Percentiles rank a stretch among this genome's conserved stretches.
phyloP scores from a whole-genome alignment of 2,888 invertebrate genomes.

The Ectemnius continuus region DNA sequence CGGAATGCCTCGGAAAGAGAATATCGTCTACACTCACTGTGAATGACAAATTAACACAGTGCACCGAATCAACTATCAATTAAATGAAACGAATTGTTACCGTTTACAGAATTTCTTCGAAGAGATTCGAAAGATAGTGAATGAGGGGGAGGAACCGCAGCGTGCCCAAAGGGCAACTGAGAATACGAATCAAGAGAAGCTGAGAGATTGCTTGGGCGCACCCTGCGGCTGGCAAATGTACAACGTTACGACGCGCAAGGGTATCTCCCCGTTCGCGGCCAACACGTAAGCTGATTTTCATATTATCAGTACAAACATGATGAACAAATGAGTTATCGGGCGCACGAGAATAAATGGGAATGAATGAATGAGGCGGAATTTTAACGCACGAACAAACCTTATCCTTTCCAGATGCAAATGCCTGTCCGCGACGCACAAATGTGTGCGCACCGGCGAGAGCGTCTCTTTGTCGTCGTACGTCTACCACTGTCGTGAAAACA shows the following conservation, averaged over 20 bases:
- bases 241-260: conserved; percentile 77
- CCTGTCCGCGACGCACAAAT: conserved; percentile 75
- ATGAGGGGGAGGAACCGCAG: conserved; percentile 55
- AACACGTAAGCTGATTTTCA: conserved; percentile 79
- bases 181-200: conserved; percentile 37
- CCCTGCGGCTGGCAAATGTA: conserved; percentile 84
- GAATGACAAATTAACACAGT: no score
- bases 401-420: conserved; percentile 79
- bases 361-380: neutral
- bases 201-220: conserved; percentile 71
- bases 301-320: neutral
- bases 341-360: no score
- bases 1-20: no score
- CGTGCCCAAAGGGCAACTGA: conserved; percentile 56
- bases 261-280: conserved; percentile 80
- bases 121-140: conserved; percentile 54
- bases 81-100: no score
- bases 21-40: no score
- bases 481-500: conserved; percentile 79
- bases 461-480: conserved; percentile 81
- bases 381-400: neutral
- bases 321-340: neutral
- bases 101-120: conserved; percentile 60
- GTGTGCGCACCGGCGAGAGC: conserved; percentile 80
- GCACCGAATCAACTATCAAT: no score